Percentiles rank a stretch among this genome's conserved stretches.
Conservation (phyloP, 2,888 invertebrate genomes). For the Agonopterix subpropinquella region DNA sequence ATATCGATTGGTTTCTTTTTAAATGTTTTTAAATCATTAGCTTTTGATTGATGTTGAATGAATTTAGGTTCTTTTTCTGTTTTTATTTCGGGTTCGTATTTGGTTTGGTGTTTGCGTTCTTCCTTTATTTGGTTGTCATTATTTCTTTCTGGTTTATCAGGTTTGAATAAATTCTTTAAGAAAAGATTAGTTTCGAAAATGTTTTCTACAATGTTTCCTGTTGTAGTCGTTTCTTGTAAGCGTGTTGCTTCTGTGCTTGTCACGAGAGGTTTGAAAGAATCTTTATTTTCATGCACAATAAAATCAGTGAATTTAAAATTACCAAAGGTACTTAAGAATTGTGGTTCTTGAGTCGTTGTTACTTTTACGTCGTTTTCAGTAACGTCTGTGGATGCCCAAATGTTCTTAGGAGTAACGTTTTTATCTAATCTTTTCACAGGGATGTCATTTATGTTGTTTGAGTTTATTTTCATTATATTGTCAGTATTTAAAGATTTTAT, state of each 20-base stretch:
- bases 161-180: slow-evolving; percentile 45
- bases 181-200: slow-evolving; percentile 53
- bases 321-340: slow-evolving; percentile 15
- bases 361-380: slow-evolving; percentile 20
- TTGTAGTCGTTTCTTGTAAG: slow-evolving; percentile 21
- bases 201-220: slow-evolving; percentile 30
- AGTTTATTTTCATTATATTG: slow-evolving; percentile 10
- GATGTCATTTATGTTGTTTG: slow-evolving; percentile 16
- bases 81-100: slow-evolving; percentile 28
- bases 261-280: slow-evolving; percentile 33
- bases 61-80: slow-evolving; percentile 40
- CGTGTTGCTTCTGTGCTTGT: slow-evolving; percentile 15
- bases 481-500: slow-evolving; percentile 22
- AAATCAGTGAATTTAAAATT: slow-evolving; percentile 30
- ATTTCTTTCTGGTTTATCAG: slow-evolving; percentile 19
- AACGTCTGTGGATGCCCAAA: slow-evolving; percentile 13
- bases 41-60: slow-evolving; percentile 33
- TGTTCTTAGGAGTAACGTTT: slow-evolving; percentile 17
- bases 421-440: slow-evolving; percentile 14
- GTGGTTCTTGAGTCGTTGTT: slow-evolving; percentile 19
- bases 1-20: slow-evolving; percentile 48
- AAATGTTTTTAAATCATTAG: slow-evolving; percentile 35
- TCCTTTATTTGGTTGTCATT: slow-evolving; percentile 15
- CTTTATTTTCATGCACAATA: slow-evolving; percentile 25
- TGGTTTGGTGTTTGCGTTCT: slow-evolving; percentile 15